Conservation (phyloP, 2,113 vertebrate species). For the Chloroceryle aenea region DNA sequence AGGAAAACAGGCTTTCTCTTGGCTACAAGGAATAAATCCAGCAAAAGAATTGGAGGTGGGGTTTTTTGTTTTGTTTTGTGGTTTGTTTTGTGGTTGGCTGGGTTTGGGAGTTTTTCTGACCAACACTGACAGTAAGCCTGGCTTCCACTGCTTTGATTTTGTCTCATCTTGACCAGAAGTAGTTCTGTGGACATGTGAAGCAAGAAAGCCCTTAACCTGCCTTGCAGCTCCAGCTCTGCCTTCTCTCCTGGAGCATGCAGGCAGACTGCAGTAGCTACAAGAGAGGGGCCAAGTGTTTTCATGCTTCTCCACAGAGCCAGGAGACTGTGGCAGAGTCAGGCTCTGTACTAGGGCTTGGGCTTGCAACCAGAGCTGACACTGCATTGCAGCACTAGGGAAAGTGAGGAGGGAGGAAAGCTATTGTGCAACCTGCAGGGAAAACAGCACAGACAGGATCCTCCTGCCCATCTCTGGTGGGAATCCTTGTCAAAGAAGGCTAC, state of each 20-base stretch:
- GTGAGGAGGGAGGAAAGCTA: background rate
- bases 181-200: accelerated
- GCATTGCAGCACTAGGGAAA: conserved; percentile 63
- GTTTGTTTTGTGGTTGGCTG: background rate
- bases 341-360: conserved; percentile 51
- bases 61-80: background rate
- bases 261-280: conserved; percentile 17
- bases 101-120: too few relatives aligned
- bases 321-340: conserved; percentile 19
- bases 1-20: background rate
- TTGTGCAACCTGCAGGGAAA: background rate
- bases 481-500: background rate
- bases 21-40: background rate
- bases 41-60: background rate
- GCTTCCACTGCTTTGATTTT: background rate
- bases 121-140: background rate
- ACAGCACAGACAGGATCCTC: background rate
- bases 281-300: conserved; percentile 40
- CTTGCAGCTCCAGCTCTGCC: background rate
- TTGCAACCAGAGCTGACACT: conserved; percentile 53
- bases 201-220: background rate
- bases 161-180: background rate
- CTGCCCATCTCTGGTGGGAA: background rate
- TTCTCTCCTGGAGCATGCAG: background rate
- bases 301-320: conserved; percentile 43